A percentile compares a stretch with the other conserved stretches of the same genome.
Evolutionary conservation across 2,113 vertebrate species (phyloP).

Genomic region (Pangasianodon gigas): DNA sequence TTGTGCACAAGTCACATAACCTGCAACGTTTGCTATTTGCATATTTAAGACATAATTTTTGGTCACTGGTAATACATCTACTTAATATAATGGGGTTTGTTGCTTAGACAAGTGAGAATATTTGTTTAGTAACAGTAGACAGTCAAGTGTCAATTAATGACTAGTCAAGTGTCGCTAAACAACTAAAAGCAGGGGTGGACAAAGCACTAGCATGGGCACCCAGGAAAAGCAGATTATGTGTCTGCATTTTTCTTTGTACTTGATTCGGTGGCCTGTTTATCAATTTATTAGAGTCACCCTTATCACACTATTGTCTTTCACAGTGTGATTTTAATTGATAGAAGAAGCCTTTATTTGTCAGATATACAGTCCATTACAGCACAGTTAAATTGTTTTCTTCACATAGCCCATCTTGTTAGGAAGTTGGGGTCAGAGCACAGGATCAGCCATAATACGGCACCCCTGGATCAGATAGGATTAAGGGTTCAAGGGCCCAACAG

Average conservation of each 20-base stretch:
- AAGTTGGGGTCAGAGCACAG: not conserved
- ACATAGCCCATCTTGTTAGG: not conserved
- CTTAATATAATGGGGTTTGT: not conserved
- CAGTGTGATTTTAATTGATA: not conserved
- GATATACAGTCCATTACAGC: not conserved
- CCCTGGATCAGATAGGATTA: not conserved
- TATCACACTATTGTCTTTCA: not conserved
- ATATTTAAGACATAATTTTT: not conserved
- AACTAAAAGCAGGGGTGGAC: not conserved
- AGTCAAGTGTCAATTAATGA: not conserved
- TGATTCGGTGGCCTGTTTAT: not conserved
- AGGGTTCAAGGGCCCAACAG: not conserved
- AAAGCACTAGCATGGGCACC: not conserved
- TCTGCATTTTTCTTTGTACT: not conserved
- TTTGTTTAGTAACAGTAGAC: not conserved
- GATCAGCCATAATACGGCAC: not conserved
- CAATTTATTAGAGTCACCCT: not conserved
- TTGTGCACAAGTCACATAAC: not conserved
- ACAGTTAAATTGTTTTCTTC: not conserved
- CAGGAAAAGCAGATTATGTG: not conserved
- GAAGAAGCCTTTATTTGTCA: not conserved
- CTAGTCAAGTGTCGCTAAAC: not conserved
- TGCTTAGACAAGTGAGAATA: not conserved
- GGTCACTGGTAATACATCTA: not conserved
- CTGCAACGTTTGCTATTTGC: not conserved